Percentiles rank a stretch among this genome's conserved stretches.
Conservation (phyloP, 2,113 vertebrate genomes). For the Hyperopisus bebe region DNA sequence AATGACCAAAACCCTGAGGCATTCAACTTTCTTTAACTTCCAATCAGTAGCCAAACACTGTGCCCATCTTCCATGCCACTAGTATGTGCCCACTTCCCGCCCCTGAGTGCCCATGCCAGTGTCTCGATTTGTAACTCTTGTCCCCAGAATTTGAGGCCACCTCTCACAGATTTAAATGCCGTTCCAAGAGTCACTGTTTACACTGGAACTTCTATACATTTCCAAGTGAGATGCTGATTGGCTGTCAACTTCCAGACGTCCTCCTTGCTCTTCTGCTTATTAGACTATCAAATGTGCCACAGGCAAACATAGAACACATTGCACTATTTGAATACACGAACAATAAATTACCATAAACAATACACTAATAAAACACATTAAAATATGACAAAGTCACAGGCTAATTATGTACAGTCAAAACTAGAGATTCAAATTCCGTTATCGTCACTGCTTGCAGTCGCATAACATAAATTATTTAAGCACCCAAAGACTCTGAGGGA, state of each 20-base stretch:
- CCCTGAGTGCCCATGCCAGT: background rate
- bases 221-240: constrained; percentile 62
- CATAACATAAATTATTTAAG: constrained; percentile 16
- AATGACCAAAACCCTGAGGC: background rate
- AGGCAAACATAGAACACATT: constrained; percentile 49
- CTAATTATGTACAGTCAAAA: constrained; percentile 61
- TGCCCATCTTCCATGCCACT: background rate
- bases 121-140: background rate
- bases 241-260: constrained; percentile 62
- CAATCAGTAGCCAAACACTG: background rate
- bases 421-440: constrained; percentile 34
- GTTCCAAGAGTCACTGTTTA: constrained; percentile 30
- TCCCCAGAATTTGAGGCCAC: background rate
- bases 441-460: constrained; percentile 18
- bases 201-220: constrained; percentile 30
- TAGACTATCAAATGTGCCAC: constrained; percentile 60
- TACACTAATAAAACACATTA: constrained; percentile 46
- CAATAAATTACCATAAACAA: constrained; percentile 71
- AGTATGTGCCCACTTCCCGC: background rate
- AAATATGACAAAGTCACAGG: constrained; percentile 42
- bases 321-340: constrained; percentile 68
- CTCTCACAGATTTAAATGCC: background rate
- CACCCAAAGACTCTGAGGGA: constrained; percentile 27
- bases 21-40: background rate
- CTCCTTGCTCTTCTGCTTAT: constrained; percentile 56